phyloP scores from a whole-genome alignment of 2,797 vertebrate species.

The Acanthurus leucopareius region DNA sequence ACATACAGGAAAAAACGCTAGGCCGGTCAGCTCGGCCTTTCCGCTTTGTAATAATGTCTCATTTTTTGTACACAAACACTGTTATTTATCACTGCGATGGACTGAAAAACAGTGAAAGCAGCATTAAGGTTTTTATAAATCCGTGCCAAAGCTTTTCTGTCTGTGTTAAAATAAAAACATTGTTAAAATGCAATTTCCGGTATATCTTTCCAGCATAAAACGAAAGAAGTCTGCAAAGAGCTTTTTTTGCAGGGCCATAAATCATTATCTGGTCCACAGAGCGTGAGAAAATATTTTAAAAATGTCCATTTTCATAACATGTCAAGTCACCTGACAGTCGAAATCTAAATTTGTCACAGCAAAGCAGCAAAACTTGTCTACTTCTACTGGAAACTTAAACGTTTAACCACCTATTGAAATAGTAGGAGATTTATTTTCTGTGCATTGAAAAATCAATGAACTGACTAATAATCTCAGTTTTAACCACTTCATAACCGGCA shows the following conservation, averaged over 20 bases:
- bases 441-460: neutral
- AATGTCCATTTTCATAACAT: neutral
- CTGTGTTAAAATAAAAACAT: accelerated
- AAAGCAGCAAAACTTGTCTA: neutral
- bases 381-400: neutral
- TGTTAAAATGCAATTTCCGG: neutral
- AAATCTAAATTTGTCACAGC: neutral
- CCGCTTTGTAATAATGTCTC: neutral
- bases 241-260: neutral
- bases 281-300: neutral
- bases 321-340: too few species aligned
- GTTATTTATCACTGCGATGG: neutral
- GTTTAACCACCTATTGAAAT: neutral
- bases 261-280: neutral
- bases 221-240: neutral
- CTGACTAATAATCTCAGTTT: neutral
- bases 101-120: neutral
- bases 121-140: constrained; percentile 15
- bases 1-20: neutral
- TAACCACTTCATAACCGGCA: too few species aligned
- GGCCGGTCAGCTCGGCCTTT: neutral
- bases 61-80: neutral
- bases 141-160: neutral
- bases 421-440: too few species aligned
- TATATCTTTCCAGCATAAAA: constrained; percentile 36